Evolutionary conservation across 2,888 invertebrate genomes (phyloP).

Genomic region (Cyclophora punctaria): DNA sequence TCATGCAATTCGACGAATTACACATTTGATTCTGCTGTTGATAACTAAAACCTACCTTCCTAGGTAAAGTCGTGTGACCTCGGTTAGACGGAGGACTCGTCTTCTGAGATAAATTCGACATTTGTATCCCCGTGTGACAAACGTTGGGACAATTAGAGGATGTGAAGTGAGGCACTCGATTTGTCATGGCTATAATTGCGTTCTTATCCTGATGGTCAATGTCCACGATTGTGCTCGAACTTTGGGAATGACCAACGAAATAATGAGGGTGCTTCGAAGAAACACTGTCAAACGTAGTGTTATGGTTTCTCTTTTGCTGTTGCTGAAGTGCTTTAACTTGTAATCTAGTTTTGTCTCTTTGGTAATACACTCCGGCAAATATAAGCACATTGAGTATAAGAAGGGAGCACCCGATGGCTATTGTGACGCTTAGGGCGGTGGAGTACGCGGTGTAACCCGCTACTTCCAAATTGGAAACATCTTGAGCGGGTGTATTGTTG

Average conservation of each 20-base stretch:
- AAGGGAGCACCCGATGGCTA: conserved; percentile 87
- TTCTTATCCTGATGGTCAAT: conserved; percentile 84
- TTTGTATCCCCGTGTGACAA: conserved; percentile 76
- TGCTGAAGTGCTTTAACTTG: conserved; percentile 86
- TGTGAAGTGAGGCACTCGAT: conserved; percentile 65
- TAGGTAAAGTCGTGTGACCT: conserved; percentile 64
- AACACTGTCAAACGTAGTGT: conserved; percentile 73
- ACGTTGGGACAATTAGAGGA: conserved; percentile 71
- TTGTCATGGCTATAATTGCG: conserved; percentile 69
- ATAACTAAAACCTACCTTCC: conserved; percentile 67
- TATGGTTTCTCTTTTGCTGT: conserved; percentile 78
- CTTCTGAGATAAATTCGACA: conserved; percentile 65
- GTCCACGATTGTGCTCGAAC: conserved; percentile 88
- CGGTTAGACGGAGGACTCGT: conserved; percentile 60
- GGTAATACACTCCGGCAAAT: conserved; percentile 90
- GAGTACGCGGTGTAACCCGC: conserved; percentile 85
- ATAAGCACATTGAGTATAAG: conserved; percentile 87
- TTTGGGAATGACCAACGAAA: conserved; percentile 84
- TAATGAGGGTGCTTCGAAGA: conserved; percentile 85
- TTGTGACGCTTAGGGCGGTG: conserved; percentile 84
- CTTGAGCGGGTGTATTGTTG: conserved; percentile 82
- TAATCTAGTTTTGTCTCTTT: conserved; percentile 83
- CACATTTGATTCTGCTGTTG: conserved; percentile 62
- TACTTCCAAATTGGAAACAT: conserved; percentile 86
- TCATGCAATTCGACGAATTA: conserved; percentile 73